These are phyloP conservation scores for Amphiprion clarkii DNA, from an alignment of 2,797 vertebrate genomes.

Conservation along the genomic window DNA sequence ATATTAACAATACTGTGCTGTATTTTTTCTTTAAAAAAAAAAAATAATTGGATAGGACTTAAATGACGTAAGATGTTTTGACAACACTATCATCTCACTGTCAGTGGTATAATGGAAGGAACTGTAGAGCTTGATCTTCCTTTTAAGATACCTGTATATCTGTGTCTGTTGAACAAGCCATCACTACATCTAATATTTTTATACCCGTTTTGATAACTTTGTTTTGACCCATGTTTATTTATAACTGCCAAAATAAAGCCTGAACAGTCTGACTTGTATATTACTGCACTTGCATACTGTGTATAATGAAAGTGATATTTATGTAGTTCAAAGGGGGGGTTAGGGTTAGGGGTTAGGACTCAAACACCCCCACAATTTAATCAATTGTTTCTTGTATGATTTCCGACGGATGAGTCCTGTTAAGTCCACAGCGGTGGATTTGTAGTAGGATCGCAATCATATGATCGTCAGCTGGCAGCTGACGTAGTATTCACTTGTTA, in stretches of 20 bases:
- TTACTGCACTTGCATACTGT: neutral
- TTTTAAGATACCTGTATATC: neutral
- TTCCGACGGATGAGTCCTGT: no score
- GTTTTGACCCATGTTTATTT: constrained; percentile 67
- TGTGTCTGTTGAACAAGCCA: constrained; percentile 36
- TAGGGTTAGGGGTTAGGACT: no score
- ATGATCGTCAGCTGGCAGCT: no score
- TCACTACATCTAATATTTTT: constrained; percentile 59
- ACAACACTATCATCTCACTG: neutral
- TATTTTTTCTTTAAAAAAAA: neutral
- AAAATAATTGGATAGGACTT: neutral
- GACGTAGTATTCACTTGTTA: no score
- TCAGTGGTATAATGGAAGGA: neutral
- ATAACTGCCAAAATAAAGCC: constrained; percentile 63
- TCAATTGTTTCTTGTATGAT: no score
- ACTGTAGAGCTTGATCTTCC: neutral
- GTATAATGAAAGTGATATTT: no score
- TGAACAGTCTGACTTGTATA: neutral
- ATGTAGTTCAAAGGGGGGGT: no score
- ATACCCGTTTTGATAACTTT: constrained; percentile 68
- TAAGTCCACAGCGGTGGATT: no score
- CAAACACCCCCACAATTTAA: no score
- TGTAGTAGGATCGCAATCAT: no score
- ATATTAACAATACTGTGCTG: constrained; percentile 16
- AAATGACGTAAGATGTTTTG: neutral